These are phyloP conservation scores for Lates calcarifer DNA, from an alignment of 2,113 vertebrate species.

Conservation along the genomic window DNA sequence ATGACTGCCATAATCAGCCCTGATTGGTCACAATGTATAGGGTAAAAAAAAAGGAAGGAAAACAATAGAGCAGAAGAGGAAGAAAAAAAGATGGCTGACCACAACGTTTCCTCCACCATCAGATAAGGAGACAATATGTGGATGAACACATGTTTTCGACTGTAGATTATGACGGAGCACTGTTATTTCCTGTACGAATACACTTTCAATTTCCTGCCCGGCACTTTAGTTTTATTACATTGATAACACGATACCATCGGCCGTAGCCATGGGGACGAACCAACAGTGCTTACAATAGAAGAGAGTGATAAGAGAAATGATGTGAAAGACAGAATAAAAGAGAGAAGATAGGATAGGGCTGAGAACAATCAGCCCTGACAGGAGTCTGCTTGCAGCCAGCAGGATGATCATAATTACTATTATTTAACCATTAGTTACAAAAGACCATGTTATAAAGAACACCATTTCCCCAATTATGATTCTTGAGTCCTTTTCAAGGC, in stretches of 20 bases:
- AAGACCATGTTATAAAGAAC: slow-evolving; percentile 18
- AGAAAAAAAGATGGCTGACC: slow-evolving; percentile 75
- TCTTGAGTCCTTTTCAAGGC: slow-evolving; percentile 9
- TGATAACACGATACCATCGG: slow-evolving; percentile 89
- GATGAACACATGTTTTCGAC: slow-evolving; percentile 93
- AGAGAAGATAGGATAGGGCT: slow-evolving; percentile 46
- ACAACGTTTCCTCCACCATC: slow-evolving; percentile 81
- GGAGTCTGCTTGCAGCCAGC: slow-evolving; percentile 33
- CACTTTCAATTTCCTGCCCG: slow-evolving; percentile 99
- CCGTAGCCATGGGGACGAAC: slow-evolving; percentile 81
- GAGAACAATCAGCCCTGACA: slow-evolving; percentile 67
- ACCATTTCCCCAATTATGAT: slow-evolving; percentile 23
- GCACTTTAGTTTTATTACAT: slow-evolving; percentile 88
- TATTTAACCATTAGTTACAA: slow-evolving; percentile 62
- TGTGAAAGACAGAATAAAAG: slow-evolving; percentile 74
- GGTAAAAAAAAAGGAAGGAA: slow-evolving; percentile 39
- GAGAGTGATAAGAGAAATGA: slow-evolving; percentile 75
- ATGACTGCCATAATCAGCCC: slow-evolving; percentile 1
- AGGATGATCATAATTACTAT: slow-evolving; percentile 56
- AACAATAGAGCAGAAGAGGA: slow-evolving; percentile 42
- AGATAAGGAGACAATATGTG: slow-evolving; percentile 88
- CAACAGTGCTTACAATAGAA: slow-evolving; percentile 75
- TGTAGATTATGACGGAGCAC: slow-evolving; percentile 97
- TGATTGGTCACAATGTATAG: slow-evolving; percentile 32
- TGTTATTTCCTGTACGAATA: slow-evolving; percentile 99